phyloP scores from a whole-genome alignment of 2,113 vertebrate species.

The Triplophysa rosa region DNA sequence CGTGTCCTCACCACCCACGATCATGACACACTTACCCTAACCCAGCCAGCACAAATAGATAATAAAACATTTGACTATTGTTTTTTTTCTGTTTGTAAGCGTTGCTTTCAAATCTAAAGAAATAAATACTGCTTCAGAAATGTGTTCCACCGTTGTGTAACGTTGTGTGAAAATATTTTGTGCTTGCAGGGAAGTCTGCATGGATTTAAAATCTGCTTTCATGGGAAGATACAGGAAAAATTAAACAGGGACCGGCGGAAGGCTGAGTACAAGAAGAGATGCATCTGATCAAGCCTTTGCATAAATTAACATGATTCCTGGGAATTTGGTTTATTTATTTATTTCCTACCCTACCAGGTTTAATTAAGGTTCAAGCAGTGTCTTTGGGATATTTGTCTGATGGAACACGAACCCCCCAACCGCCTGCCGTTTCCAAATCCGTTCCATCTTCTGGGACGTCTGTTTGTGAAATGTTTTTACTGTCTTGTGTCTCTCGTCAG shows the following conservation, averaged over 20 bases:
- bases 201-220: neutral
- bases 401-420: constrained; percentile 14
- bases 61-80: too few relatives aligned
- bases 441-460: constrained; percentile 44
- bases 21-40: too few relatives aligned
- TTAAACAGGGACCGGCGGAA: neutral
- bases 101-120: too few relatives aligned
- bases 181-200: too few relatives aligned
- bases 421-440: constrained; percentile 44
- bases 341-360: constrained; percentile 44
- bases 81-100: too few relatives aligned
- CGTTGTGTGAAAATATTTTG: too few relatives aligned
- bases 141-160: too few relatives aligned
- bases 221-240: constrained; percentile 12
- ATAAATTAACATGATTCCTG: constrained; percentile 46
- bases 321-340: constrained; percentile 47
- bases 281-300: constrained; percentile 42
- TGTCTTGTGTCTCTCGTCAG: constrained; percentile 45
- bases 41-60: too few relatives aligned
- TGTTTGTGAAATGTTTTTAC: constrained; percentile 48
- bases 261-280: constrained; percentile 23
- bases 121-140: too few relatives aligned
- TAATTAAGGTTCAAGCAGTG: constrained; percentile 50
- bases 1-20: too few relatives aligned
- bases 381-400: constrained; percentile 48